These are phyloP conservation scores for Eretmodus cyanostictus DNA, from an alignment of 2,113 vertebrate genomes.

Conservation along the genomic window DNA sequence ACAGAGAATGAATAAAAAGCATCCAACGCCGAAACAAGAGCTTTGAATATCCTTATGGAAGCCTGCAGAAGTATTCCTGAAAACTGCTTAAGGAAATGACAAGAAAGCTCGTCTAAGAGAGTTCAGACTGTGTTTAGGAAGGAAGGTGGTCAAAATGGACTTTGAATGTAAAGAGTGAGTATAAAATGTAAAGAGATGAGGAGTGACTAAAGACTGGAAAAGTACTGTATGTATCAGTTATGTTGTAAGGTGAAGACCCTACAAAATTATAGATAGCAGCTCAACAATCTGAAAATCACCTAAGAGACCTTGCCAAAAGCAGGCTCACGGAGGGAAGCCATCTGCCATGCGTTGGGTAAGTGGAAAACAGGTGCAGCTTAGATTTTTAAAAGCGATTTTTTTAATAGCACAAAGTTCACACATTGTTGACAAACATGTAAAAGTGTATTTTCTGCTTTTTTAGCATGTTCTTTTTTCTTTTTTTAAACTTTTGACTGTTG, in stretches of 20 bases:
- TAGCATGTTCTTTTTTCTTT: not conserved
- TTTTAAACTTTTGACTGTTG: not conserved
- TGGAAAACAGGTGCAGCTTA: not conserved
- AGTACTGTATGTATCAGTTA: not conserved
- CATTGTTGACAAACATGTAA: not conserved
- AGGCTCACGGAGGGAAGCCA: not conserved
- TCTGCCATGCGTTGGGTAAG: not conserved
- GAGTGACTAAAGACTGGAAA: not conserved
- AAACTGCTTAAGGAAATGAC: not conserved
- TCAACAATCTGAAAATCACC: not conserved
- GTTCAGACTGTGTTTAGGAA: not conserved
- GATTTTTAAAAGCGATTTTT: not conserved
- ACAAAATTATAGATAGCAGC: not conserved
- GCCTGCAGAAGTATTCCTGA: not conserved
- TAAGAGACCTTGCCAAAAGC: not conserved
- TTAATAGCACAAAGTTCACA: not conserved
- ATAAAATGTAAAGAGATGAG: not conserved
- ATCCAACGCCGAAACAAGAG: not conserved
- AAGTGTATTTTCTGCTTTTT: not conserved
- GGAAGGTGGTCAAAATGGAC: not conserved
- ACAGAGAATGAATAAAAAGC: not conserved
- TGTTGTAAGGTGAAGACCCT: not conserved
- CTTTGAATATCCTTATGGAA: not conserved
- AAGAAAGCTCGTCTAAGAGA: not conserved
- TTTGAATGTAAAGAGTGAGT: not conserved